A percentile compares a stretch with the other conserved stretches of the same genome.
These are phyloP conservation scores for Theropithecus gelada DNA, from an alignment of 2,113 vertebrate species.

Conservation along the genomic window DNA sequence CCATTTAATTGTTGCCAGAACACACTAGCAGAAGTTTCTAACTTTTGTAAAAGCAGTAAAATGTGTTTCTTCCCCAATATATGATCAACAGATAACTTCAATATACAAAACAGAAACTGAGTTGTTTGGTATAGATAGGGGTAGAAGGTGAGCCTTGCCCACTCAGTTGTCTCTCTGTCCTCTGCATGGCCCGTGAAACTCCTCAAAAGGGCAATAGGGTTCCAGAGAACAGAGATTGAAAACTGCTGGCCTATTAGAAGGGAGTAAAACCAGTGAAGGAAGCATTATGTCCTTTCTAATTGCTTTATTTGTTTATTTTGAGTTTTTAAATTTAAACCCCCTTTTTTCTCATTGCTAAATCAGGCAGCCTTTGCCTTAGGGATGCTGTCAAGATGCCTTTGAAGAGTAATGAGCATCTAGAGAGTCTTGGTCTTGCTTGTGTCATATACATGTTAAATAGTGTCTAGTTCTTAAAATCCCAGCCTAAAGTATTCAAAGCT, in stretches of 20 bases:
- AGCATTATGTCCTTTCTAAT: not conserved
- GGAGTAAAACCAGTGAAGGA: not conserved
- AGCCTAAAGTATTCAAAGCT: not conserved
- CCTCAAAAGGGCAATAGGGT: not conserved
- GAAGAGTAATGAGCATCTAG: not conserved
- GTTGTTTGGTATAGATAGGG: not conserved
- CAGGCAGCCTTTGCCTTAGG: not conserved
- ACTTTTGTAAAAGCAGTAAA: not conserved
- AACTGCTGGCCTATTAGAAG: not conserved
- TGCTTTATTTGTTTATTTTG: not conserved
- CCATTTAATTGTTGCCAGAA: not conserved
- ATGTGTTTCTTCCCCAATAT: not conserved
- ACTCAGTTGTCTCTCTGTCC: not conserved
- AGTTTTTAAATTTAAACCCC: not conserved
- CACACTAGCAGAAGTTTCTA: not conserved
- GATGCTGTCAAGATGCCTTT: not conserved
- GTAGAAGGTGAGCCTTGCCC: not conserved
- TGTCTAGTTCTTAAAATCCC: conserved; percentile 7
- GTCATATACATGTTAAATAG: not conserved
- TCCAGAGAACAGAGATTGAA: not conserved
- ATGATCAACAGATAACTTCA: not conserved
- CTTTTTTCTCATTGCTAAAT: not conserved
- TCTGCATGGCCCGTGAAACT: not conserved
- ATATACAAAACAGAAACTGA: not conserved
- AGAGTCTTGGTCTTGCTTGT: not conserved